phyloP scores from a whole-genome alignment of 92 coral and sea anemone genomes.

The Montipora capitata region DNA sequence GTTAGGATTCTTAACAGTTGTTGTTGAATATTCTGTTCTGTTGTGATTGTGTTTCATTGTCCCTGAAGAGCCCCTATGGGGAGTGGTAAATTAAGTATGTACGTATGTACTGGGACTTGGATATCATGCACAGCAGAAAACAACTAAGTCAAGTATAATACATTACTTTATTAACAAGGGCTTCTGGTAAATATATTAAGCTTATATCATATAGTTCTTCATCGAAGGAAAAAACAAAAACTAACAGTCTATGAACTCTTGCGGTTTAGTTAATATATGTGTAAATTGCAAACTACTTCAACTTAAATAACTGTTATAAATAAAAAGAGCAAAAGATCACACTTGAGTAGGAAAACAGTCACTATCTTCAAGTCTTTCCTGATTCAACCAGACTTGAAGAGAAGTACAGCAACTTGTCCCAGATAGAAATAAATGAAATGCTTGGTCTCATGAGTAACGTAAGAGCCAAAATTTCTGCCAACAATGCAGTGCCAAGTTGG shows the following conservation, averaged over 20 bases:
- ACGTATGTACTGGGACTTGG: no score
- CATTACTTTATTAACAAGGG: constrained; percentile 9
- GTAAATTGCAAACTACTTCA: not conserved
- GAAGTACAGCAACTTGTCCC: constrained; percentile 97
- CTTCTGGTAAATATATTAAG: constrained; percentile 8
- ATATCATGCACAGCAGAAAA: no score
- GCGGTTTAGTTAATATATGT: not conserved
- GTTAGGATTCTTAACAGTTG: no score
- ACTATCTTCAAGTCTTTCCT: constrained; percentile 86
- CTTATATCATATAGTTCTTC: not conserved
- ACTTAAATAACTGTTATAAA: not conserved
- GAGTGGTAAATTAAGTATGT: no score
- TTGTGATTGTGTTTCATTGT: no score
- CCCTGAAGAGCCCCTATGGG: no score
- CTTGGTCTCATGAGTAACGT: constrained; percentile 99
- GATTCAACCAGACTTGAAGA: constrained; percentile 93
- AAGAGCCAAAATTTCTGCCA: constrained; percentile 98
- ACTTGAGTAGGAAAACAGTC: constrained; percentile 24
- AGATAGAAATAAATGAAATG: constrained; percentile 98
- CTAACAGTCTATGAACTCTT: not conserved
- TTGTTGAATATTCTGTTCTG: no score
- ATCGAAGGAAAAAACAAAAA: not conserved
- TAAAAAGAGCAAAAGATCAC: not conserved
- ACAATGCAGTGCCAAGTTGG: constrained; percentile 99
- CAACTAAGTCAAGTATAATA: not conserved